Conservation (phyloP, 2,113 vertebrate genomes). For the Zootoca vivipara region DNA sequence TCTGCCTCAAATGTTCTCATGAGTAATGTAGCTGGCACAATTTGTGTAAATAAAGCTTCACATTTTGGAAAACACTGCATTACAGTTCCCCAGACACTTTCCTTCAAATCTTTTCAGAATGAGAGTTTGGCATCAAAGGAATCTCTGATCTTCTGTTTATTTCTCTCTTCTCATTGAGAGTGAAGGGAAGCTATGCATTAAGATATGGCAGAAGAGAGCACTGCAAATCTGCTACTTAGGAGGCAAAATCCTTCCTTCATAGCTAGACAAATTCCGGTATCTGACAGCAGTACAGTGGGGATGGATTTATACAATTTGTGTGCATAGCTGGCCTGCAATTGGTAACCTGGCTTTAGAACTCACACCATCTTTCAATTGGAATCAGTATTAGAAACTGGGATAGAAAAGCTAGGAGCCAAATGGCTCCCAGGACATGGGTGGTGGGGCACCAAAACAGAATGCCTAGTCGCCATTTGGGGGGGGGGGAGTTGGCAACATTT, state of each 20-base stretch:
- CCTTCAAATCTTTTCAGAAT: background rate
- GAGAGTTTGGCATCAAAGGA: constrained; percentile 1
- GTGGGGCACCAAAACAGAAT: too few species aligned
- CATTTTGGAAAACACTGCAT: constrained; percentile 8
- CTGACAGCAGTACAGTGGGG: background rate
- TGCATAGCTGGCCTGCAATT: background rate
- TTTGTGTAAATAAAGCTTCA: background rate
- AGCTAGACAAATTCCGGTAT: background rate
- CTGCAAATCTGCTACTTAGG: background rate
- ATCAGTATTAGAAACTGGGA: too few species aligned
- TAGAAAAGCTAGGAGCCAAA: too few species aligned
- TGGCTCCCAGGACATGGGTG: too few species aligned
- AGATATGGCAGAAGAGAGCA: background rate
- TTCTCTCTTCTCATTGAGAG: background rate
- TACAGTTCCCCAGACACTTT: background rate
- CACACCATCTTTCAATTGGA: background rate
- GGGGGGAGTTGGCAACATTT: too few species aligned
- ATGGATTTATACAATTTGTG: background rate
- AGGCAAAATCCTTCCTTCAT: background rate
- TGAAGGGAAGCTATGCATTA: constrained; percentile 3
- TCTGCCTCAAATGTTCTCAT: fast-evolving
- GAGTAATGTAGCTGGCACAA: background rate
- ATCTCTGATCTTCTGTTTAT: background rate
- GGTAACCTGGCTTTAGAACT: background rate
- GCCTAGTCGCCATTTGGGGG: too few species aligned